phyloP scores from a whole-genome alignment of 2,113 vertebrate genomes.

The cat (Felis catus) region F.catus_Fca126_mat1.0 CM031427.1:335001-335500 shows the following conservation, averaged over 20 bases:
- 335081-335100: neutral
- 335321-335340: neutral
- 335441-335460: accelerated
- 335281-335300: no score
- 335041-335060: neutral
- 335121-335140: neutral
- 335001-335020: neutral
- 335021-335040: neutral
- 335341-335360: neutral
- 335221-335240: neutral
- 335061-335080: neutral
- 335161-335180: neutral
- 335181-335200: neutral
- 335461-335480: no score
- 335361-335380: accelerated
- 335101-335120: neutral
- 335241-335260: neutral
- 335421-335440: neutral
- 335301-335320: neutral
- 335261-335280: neutral
- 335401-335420: neutral
- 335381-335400: neutral
- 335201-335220: neutral
- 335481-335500: no score
- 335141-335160: slow-evolving; percentile 18